Evolutionary conservation across 2,888 invertebrate genomes (phyloP), one percentile per base, ranked within the genome.

Genomic region (Tupiocoris notatus): DNA sequence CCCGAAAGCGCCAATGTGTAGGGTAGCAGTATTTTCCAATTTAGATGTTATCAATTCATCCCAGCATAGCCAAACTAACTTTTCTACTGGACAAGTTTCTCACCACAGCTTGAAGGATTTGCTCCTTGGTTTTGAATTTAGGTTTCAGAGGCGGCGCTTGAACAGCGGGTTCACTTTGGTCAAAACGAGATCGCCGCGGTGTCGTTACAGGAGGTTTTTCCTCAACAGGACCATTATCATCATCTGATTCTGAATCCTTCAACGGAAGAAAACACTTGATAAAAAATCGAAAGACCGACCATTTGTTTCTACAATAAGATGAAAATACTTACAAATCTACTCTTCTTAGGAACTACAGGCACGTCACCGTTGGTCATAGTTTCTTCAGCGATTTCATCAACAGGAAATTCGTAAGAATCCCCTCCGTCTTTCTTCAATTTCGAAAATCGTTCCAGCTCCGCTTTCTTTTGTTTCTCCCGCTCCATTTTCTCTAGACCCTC

Each of bases 401-500:
- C 82, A 82, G 85, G 3, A 3, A 12, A 39, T 24, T 57, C 18
- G n/a, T 54, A 23, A 3, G 24, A 54, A 16, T 17, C 16, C 39
- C 54, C 85, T 81, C n/a, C n/a, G n/a, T 88, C 88, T 81, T 90
- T 89, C 71, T 88, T 86, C 79, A 89, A 88, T 80, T 88, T 87
- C 81, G 88, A 87, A 81, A 90, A 89, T 79, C 90, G 87, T 82
- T 92, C 92, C 73, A 89, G 89, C 83, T 96, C 95, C 80, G 94
- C 87, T 79, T 95, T 95, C 81, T 90, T 92, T 82, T 91, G 90
- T 82, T 96, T 96, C 81, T 97, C 96, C 22, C 93, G 88, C 84
- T 98, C 98, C 95, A 98, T 97, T 86, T 98, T 98, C 83, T 98
- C 98, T 80, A 98, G 85, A 39, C 97, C 97, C 87, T 95, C 97